Evolutionary conservation across 2,888 invertebrate genomes (phyloP).

Genomic region (Sceliomorpha sp.): DNA sequence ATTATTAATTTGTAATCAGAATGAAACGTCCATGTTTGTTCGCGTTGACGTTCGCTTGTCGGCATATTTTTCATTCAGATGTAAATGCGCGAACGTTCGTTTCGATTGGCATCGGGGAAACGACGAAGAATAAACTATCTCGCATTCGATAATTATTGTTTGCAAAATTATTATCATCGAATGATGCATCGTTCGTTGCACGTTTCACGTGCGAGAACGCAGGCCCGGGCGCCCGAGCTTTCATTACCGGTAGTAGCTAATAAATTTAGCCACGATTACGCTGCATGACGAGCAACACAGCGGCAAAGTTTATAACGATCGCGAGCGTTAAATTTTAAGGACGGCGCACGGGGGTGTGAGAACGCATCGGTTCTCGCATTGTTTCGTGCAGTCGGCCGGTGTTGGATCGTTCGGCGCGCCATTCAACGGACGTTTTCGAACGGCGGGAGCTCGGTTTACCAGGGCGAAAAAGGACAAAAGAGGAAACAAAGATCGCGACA

Average conservation of each 20-base stretch:
- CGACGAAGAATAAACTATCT: no score
- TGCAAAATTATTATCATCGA: conserved; percentile 2
- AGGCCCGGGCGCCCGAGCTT: conserved; percentile 2
- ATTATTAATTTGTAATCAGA: no score
- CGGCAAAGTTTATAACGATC: conserved; percentile 15
- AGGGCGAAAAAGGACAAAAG: conserved; percentile 2
- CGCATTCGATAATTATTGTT: no score
- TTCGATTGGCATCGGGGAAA: no score
- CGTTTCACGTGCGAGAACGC: not conserved
- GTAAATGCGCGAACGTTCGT: no score
- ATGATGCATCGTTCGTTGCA: conserved; percentile 10
- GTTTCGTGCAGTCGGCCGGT: conserved; percentile 6
- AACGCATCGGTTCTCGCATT: conserved; percentile 6
- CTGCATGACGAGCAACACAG: conserved; percentile 10
- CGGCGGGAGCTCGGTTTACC: conserved; percentile 2
- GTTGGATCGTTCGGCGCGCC: conserved; percentile 6
- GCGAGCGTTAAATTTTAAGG: conserved; percentile 17
- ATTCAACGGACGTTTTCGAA: conserved; percentile 10
- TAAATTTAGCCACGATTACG: conserved; percentile 14
- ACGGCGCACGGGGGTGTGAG: not conserved
- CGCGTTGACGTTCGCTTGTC: no score
- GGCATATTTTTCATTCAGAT: no score
- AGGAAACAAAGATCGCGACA: not conserved
- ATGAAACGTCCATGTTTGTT: no score
- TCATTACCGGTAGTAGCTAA: conserved; percentile 8